A percentile compares a stretch with the other conserved stretches of the same genome.
Conservation (phyloP, 2,113 vertebrate species). For the Hydropotes inermis region DNA sequence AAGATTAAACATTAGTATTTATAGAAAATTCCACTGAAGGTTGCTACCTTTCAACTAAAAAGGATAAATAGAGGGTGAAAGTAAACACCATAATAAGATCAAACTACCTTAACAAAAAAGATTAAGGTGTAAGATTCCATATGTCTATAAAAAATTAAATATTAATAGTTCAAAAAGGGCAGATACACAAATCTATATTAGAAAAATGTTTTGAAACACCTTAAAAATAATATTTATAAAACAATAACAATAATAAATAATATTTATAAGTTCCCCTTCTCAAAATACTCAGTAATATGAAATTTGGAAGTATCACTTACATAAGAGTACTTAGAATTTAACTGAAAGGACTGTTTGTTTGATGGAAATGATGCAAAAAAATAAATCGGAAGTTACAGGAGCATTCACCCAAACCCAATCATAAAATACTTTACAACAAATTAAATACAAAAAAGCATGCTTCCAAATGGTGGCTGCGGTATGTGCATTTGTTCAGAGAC, state of each 20-base stretch:
- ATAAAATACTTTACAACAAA: background rate
- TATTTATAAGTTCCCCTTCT: background rate
- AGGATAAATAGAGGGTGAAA: background rate
- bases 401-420: background rate
- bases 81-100: background rate
- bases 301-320: slow-evolving; percentile 60
- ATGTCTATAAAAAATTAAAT: background rate
- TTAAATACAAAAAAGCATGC: background rate
- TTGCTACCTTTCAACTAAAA: background rate
- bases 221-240: background rate
- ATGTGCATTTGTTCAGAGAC: background rate
- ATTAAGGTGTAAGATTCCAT: background rate
- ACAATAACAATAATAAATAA: background rate
- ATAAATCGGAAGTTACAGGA: background rate
- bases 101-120: background rate
- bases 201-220: background rate
- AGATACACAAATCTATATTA: background rate
- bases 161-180: background rate
- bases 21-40: background rate
- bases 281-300: background rate
- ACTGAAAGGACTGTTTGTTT: slow-evolving; percentile 23
- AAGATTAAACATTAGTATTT: background rate
- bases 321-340: slow-evolving; percentile 29
- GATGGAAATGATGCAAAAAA: background rate
- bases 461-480: background rate